Percentiles rank a stretch among this genome's conserved stretches.
Conservation (phyloP, 2,797 vertebrate genomes). For the Chloroceryle inda region DNA sequence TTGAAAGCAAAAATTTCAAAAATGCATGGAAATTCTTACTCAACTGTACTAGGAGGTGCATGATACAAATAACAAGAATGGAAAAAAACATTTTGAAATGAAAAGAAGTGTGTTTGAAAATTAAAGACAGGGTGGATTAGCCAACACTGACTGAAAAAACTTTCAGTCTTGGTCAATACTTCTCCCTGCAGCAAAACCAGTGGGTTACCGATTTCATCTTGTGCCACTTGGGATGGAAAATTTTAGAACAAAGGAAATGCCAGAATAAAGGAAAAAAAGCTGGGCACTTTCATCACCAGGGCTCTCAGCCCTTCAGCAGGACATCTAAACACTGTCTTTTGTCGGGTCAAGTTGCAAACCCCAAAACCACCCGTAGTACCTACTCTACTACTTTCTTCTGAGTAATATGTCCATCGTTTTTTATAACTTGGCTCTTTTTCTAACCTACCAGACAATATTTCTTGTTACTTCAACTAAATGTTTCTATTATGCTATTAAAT, state of each 20-base stretch:
- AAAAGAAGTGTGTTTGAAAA: background rate
- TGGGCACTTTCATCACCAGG: background rate
- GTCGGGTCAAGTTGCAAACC: background rate
- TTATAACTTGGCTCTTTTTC: background rate
- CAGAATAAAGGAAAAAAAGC: background rate
- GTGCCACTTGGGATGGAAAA: background rate
- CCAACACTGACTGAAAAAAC: background rate
- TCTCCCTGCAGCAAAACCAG: background rate
- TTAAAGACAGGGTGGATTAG: background rate
- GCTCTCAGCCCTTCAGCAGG: background rate
- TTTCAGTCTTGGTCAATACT: background rate
- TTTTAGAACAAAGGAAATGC: constrained; percentile 19
- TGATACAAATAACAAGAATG: background rate
- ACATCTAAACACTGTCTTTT: background rate
- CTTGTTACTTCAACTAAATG: background rate
- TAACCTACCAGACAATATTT: background rate
- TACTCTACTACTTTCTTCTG: background rate
- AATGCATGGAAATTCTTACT: background rate
- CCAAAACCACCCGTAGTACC: background rate
- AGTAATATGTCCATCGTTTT: background rate
- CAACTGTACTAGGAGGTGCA: background rate
- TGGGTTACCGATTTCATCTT: background rate
- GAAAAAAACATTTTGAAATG: constrained; percentile 22
- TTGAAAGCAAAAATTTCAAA: background rate
- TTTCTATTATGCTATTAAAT: background rate